Evolutionary conservation across 2,113 vertebrate genomes (phyloP).

Genomic region (Lasiurus cinereus): DNA sequence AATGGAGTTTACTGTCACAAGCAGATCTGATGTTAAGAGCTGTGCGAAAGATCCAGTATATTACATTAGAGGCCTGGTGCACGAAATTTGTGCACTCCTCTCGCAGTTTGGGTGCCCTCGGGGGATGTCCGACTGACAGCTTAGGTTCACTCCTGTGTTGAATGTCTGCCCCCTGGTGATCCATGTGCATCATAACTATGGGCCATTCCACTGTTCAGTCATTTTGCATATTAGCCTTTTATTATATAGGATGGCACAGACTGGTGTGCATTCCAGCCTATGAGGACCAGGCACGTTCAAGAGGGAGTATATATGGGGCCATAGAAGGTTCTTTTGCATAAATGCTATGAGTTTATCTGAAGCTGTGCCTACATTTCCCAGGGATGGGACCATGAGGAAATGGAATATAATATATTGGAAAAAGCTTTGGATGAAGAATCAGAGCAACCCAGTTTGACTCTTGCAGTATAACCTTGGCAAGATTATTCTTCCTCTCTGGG

Average conservation of each 20-base stretch:
- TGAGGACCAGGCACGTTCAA: constrained; percentile 66
- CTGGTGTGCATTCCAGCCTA: constrained; percentile 24
- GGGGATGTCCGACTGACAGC: no score
- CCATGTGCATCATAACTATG: no score
- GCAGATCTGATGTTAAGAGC: background rate
- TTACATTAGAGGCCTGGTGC: background rate
- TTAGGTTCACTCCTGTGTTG: no score
- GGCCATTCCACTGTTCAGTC: no score
- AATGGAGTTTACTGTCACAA: constrained; percentile 82
- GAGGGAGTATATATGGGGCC: background rate
- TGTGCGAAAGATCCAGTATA: constrained; percentile 77
- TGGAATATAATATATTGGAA: background rate
- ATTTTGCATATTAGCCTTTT: no score
- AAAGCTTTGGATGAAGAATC: background rate
- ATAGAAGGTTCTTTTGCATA: background rate
- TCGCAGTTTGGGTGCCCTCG: no score
- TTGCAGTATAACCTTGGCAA: background rate
- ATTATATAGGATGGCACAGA: no score
- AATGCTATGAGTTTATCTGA: constrained; percentile 1
- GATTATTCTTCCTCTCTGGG: background rate
- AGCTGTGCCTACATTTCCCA: background rate
- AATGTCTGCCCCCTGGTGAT: no score
- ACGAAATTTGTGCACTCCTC: no score
- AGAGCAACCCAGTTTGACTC: background rate
- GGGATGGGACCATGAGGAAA: background rate